Conservation (phyloP, 2,888 invertebrate genomes). For the Drosophila mayaguana region DNA sequence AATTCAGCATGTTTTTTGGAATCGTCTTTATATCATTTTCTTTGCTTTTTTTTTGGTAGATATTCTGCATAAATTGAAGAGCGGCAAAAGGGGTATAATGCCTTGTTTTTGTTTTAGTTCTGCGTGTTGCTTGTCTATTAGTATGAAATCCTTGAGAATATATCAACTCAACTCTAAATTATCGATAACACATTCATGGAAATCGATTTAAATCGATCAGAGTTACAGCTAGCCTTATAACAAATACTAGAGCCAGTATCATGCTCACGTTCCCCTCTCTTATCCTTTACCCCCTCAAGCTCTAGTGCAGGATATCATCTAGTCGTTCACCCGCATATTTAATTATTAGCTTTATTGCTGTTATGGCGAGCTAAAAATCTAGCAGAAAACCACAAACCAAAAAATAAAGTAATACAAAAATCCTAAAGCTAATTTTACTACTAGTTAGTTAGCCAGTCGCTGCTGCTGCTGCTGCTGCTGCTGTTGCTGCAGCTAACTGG, state of each 20-base stretch:
- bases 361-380: constrained; percentile 48
- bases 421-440: constrained; percentile 69
- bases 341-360: constrained; percentile 37
- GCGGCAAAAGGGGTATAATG: background rate
- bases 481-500: constrained; percentile 68
- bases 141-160: background rate
- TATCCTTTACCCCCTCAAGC: rapidly evolving
- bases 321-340: background rate
- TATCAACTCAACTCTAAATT: no score
- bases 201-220: no score
- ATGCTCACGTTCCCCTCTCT: no score
- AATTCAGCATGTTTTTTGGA: constrained; percentile 62
- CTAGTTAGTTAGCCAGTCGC: constrained; percentile 55
- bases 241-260: background rate
- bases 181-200: background rate
- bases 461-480: constrained; percentile 41
- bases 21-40: constrained; percentile 37
- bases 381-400: constrained; percentile 13
- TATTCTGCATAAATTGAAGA: background rate
- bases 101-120: no score
- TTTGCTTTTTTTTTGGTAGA: constrained; percentile 3
- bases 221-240: no score
- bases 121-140: no score
- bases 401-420: constrained; percentile 45
- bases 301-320: background rate